A percentile compares a stretch with the other conserved stretches of the same genome.
Evolutionary conservation across 2,797 vertebrate genomes (phyloP).

Genomic region (Bryconaethiops microstoma): DNA sequence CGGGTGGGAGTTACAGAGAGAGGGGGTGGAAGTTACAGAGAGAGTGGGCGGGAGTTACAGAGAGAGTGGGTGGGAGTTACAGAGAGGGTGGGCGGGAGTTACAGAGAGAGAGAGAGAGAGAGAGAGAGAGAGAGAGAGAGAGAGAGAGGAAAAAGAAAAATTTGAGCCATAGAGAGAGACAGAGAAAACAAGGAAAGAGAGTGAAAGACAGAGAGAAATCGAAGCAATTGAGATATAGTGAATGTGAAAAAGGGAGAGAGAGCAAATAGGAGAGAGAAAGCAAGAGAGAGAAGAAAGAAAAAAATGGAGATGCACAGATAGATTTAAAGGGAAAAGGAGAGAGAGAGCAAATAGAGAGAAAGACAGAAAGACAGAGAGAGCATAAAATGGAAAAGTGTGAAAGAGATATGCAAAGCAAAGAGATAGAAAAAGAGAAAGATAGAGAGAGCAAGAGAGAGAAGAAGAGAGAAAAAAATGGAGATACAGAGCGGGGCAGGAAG

Average conservation of each 20-base stretch:
- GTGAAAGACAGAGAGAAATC: background rate
- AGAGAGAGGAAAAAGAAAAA: too few relatives aligned
- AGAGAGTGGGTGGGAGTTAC: too few relatives aligned
- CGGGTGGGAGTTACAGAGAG: conserved; percentile 1
- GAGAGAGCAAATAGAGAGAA: background rate
- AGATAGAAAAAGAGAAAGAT: conserved; percentile 22
- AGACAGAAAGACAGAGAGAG: conserved; percentile 12
- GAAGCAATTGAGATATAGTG: background rate
- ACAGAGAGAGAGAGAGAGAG: too few relatives aligned
- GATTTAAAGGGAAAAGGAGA: too few relatives aligned
- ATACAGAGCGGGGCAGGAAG: background rate
- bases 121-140: too few relatives aligned
- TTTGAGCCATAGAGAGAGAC: background rate
- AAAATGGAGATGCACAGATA: too few relatives aligned
- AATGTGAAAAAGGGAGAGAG: background rate
- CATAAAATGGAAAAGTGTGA: background rate
- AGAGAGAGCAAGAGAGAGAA: background rate
- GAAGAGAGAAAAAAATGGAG: conserved; percentile 11
- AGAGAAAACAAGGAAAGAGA: background rate
- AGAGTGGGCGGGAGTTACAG: too few relatives aligned
- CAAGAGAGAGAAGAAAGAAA: conserved; percentile 25
- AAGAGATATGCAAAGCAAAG: background rate
- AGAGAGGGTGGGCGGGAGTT: too few relatives aligned
- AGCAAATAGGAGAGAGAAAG: background rate
- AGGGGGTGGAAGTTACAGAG: background rate